Percentiles rank a stretch among this genome's conserved stretches.
Conservation (phyloP, 2,113 vertebrate species). For the Machaerirhynchus nigripectus region DNA sequence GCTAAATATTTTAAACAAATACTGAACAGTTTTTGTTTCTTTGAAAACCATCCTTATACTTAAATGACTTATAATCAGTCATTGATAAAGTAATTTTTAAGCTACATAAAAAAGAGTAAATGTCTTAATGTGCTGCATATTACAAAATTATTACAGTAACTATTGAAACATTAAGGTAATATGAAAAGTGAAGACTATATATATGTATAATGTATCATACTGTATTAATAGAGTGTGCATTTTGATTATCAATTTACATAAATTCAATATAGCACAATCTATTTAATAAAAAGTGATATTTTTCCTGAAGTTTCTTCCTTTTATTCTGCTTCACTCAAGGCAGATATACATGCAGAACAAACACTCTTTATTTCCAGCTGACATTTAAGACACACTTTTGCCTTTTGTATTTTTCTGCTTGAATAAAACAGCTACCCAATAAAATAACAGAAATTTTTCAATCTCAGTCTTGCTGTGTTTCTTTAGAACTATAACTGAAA, state of each 20-base stretch:
- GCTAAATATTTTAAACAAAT: conserved; percentile 17
- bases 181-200: not conserved
- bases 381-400: conserved; percentile 62
- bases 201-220: not conserved
- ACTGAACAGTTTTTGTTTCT: conserved; percentile 1
- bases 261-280: not conserved
- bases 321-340: not conserved
- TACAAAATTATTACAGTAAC: not conserved
- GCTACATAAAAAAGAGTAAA: not conserved
- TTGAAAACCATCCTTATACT: conserved; percentile 1
- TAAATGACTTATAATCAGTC: not conserved
- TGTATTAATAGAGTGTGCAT: not conserved
- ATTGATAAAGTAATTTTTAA: not conserved
- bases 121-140: not conserved
- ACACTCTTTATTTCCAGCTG: conserved; percentile 49
- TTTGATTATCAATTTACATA: not conserved
- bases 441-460: conserved; percentile 59
- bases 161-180: not conserved
- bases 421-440: conserved; percentile 62
- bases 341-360: conserved; percentile 20
- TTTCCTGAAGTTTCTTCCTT: not conserved
- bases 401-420: conserved; percentile 51
- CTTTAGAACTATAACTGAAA: conserved; percentile 49
- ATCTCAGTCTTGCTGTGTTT: conserved; percentile 51
- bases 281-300: not conserved